Evolutionary conservation across 2,888 invertebrate genomes (phyloP).

Genomic region (Caenorhabditis angaria): DNA sequence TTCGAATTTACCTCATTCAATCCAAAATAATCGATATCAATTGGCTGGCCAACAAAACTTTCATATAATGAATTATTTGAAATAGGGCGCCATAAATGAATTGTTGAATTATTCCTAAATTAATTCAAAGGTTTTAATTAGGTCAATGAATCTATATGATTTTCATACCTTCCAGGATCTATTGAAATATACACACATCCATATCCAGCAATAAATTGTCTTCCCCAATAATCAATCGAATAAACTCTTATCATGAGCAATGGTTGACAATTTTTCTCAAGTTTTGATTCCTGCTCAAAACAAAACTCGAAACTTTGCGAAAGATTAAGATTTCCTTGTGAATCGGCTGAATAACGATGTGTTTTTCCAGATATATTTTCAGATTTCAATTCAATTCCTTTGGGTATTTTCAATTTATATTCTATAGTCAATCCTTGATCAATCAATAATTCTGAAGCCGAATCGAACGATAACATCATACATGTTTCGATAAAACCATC

Average conservation of each 20-base stretch:
- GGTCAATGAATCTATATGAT: too few relatives aligned
- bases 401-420: slow-evolving; percentile 19
- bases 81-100: slow-evolving; percentile 32
- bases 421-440: slow-evolving; percentile 33
- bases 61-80: slow-evolving; percentile 26
- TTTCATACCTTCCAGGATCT: slow-evolving; percentile 23
- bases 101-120: slow-evolving; percentile 17
- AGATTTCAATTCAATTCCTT: slow-evolving; percentile 11
- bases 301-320: slow-evolving; percentile 26
- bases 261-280: neutral
- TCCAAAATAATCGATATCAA: slow-evolving; percentile 36
- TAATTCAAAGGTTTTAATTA: neutral
- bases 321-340: slow-evolving; percentile 11
- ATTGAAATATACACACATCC: slow-evolving; percentile 17
- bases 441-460: slow-evolving; percentile 18
- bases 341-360: slow-evolving; percentile 18
- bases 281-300: slow-evolving; percentile 16
- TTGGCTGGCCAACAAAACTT: slow-evolving; percentile 33
- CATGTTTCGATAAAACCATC: slow-evolving; percentile 29
- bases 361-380: slow-evolving; percentile 22
- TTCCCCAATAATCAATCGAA: slow-evolving; percentile 40
- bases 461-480: slow-evolving; percentile 15
- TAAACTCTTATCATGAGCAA: slow-evolving; percentile 26
- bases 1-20: slow-evolving; percentile 7
- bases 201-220: slow-evolving; percentile 41